A percentile compares a stretch with the other conserved stretches of the same genome.
These are phyloP conservation scores for Ammospiza maritima DNA, from an alignment of 2,797 vertebrate genomes.

Conservation along the genomic window DNA sequence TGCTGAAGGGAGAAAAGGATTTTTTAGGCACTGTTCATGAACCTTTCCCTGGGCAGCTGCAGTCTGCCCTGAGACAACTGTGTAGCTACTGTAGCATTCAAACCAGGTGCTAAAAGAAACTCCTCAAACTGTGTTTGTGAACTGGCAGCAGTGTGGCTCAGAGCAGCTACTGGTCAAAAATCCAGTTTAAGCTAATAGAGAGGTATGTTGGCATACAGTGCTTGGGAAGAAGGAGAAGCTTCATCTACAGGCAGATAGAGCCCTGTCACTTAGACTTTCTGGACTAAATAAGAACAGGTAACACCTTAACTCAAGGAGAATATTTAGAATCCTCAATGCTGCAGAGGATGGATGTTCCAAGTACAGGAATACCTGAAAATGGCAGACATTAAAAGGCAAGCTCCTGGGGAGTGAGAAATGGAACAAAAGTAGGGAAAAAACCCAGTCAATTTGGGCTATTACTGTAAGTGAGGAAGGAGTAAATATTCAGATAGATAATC, in stretches of 20 bases:
- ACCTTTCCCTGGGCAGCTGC: not conserved
- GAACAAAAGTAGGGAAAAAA: not conserved
- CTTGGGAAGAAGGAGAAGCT: not conserved
- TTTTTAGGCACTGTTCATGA: not conserved
- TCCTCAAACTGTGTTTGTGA: rapidly evolving
- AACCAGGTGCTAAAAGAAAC: not conserved
- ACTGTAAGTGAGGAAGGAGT: not conserved
- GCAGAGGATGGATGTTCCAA: not conserved
- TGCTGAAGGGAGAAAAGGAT: not conserved
- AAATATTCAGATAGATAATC: not conserved
- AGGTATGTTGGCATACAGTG: not conserved
- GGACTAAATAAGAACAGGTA: not conserved
- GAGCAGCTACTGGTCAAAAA: not conserved
- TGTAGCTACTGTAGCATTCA: not conserved
- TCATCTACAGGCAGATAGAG: not conserved
- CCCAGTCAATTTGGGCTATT: not conserved
- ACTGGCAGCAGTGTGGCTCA: not conserved
- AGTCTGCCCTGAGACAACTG: not conserved
- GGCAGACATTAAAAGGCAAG: not conserved
- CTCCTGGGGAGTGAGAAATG: not conserved
- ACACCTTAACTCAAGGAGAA: not conserved
- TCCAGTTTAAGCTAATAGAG: not conserved
- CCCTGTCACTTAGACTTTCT: not conserved
- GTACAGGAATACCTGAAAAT: not conserved
- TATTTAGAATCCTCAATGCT: not conserved